These are phyloP conservation scores for Watsonalla binaria DNA, from an alignment of 2,888 invertebrate genomes.

Conservation along the genomic window DNA sequence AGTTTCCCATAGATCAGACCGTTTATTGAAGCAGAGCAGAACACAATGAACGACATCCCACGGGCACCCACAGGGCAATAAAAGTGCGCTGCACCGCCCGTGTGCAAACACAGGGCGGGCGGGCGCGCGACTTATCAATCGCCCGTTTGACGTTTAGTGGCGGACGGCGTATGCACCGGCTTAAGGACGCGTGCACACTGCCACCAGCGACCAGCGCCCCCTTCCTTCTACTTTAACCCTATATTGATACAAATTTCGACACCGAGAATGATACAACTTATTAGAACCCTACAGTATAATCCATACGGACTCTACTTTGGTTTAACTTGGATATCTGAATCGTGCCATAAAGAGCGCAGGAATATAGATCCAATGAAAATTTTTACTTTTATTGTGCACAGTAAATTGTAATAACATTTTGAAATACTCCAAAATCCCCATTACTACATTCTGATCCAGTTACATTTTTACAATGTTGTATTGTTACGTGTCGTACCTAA, in stretches of 20 bases:
- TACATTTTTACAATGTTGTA: no score
- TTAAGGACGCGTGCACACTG: slow-evolving; percentile 51
- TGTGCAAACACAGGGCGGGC: slow-evolving; percentile 37
- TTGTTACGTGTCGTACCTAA: no score
- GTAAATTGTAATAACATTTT: no score
- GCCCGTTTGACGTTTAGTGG: slow-evolving; percentile 64
- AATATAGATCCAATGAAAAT: no score
- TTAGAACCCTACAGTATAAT: no score
- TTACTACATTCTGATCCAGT: no score
- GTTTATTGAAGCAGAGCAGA: slow-evolving; percentile 3
- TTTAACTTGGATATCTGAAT: no score
- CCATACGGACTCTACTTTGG: no score
- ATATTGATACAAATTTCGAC: neutral
- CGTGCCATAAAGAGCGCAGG: no score
- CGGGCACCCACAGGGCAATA: slow-evolving; percentile 52
- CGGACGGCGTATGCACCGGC: slow-evolving; percentile 42
- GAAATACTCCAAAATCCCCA: no score
- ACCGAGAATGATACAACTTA: no score
- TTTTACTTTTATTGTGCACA: no score
- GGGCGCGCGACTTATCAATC: slow-evolving; percentile 55
- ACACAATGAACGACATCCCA: slow-evolving; percentile 52
- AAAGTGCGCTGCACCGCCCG: slow-evolving; percentile 23
- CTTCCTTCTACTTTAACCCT: neutral
- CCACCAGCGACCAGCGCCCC: slow-evolving; percentile 41
- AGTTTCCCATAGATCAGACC: slow-evolving; percentile 45